Percentiles rank a stretch among this genome's conserved stretches.
Evolutionary conservation across 2,888 invertebrate genomes (phyloP).

Genomic region (Nebria brevicollis): DNA sequence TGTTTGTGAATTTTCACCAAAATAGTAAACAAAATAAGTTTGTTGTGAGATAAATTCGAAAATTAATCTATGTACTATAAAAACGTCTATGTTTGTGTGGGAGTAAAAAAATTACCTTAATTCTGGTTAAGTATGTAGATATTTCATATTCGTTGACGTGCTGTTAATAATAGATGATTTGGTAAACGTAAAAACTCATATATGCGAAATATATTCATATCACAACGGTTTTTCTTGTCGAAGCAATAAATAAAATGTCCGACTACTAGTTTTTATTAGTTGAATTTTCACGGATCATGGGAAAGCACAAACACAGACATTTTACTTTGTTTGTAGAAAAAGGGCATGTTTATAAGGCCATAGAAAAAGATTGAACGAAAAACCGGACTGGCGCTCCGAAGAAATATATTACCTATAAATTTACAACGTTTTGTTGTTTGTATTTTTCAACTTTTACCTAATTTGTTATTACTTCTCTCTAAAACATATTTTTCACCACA

Average conservation of each 20-base stretch:
- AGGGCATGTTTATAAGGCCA: not conserved
- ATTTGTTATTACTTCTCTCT: not conserved
- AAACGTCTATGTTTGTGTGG: not conserved
- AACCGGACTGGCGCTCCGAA: not conserved
- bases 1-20: too few relatives aligned
- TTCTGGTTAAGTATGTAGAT: not conserved
- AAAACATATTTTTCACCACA: too few relatives aligned
- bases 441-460: not conserved
- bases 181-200: not conserved
- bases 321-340: not conserved
- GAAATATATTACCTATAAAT: not conserved
- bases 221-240: constrained; percentile 7
- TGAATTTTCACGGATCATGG: constrained; percentile 16
- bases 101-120: not conserved
- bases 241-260: constrained; percentile 20
- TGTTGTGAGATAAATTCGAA: not conserved
- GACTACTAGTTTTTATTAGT: not conserved
- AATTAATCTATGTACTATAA: not conserved
- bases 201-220: not conserved
- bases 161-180: not conserved
- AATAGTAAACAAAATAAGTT: too few relatives aligned
- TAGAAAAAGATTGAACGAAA: not conserved
- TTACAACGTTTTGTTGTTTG: not conserved
- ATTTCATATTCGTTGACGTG: not conserved
- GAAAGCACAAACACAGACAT: constrained; percentile 2